A percentile compares a stretch with the other conserved stretches of the same genome.
Evolutionary conservation across 2,888 invertebrate genomes (phyloP).

Genomic region (Agonopterix alstromeriana): DNA sequence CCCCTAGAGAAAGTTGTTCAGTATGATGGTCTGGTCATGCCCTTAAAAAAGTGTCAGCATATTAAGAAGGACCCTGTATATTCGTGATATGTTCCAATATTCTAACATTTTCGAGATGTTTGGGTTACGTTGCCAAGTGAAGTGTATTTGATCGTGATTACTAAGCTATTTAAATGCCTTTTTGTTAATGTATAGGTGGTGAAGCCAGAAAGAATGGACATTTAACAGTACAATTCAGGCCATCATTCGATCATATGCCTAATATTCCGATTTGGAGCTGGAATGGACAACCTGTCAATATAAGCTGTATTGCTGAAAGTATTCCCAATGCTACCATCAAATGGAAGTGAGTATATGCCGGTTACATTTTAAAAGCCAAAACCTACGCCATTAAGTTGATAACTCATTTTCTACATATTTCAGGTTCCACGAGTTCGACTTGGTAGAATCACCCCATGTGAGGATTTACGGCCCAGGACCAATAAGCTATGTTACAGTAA

Average conservation of each 20-base stretch:
- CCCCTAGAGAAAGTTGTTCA: too few species aligned
- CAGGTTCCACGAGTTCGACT: slow-evolving; percentile 70
- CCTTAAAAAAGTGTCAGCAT: too few species aligned
- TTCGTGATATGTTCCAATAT: too few species aligned
- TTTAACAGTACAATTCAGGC: slow-evolving; percentile 88
- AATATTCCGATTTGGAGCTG: slow-evolving; percentile 89
- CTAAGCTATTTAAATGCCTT: too few species aligned
- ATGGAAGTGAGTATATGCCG: slow-evolving; percentile 79
- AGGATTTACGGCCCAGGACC: slow-evolving; percentile 82
- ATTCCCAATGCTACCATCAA: slow-evolving; percentile 94
- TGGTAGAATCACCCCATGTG: slow-evolving; percentile 76
- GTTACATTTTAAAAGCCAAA: neutral
- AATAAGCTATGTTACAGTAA: slow-evolving; percentile 82
- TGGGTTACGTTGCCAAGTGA: too few species aligned
- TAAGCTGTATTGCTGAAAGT: slow-evolving; percentile 91
- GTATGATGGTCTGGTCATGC: too few species aligned
- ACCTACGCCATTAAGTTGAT: too few species aligned
- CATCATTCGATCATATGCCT: slow-evolving; percentile 84
- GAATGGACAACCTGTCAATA: slow-evolving; percentile 87
- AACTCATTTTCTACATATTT: neutral
- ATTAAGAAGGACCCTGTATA: too few species aligned
- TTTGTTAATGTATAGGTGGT: slow-evolving; percentile 63
- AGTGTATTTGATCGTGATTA: too few species aligned
- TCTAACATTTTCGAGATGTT: neutral
- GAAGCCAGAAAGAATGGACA: slow-evolving; percentile 87